These are phyloP conservation scores for Biston betularia DNA, from an alignment of 2,888 invertebrate genomes.

Conservation along the genomic window DNA sequence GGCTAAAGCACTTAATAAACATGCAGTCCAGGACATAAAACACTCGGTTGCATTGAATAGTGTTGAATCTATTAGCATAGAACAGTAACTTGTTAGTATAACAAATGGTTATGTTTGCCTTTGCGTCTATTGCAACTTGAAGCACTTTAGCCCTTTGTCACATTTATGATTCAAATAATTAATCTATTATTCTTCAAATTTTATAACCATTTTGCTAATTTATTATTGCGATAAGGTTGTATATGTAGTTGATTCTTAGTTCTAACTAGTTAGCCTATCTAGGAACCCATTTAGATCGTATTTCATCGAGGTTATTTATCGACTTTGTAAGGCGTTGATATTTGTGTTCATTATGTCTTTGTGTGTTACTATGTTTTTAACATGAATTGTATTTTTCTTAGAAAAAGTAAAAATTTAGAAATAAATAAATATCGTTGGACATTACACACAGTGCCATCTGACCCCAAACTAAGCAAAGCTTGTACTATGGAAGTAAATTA, in stretches of 20 bases:
- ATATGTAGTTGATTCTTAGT: neutral
- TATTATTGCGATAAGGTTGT: conserved; percentile 17
- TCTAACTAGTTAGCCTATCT: conserved; percentile 7
- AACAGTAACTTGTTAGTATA: conserved; percentile 22
- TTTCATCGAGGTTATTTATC: conserved; percentile 29
- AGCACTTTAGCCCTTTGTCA: conserved; percentile 10
- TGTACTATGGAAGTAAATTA: too few species aligned
- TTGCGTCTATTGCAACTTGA: conserved; percentile 2
- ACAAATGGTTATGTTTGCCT: conserved; percentile 23
- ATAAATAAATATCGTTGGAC: too few species aligned
- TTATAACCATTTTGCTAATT: neutral
- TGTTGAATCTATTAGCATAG: conserved; percentile 30
- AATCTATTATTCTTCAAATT: neutral
- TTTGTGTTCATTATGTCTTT: conserved; percentile 15
- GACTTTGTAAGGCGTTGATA: conserved; percentile 27
- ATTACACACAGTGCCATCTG: too few species aligned
- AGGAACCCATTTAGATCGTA: conserved; percentile 36
- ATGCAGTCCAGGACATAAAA: conserved; percentile 18
- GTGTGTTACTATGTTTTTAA: neutral
- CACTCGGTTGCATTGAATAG: conserved; percentile 5
- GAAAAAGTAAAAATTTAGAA: neutral
- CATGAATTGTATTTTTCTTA: neutral
- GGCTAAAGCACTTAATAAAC: conserved; percentile 9
- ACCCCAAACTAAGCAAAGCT: too few species aligned
- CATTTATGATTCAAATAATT: neutral